phyloP scores from a whole-genome alignment of 2,113 vertebrate genomes.

The Sinocyclocheilus maitianheensis region DNA sequence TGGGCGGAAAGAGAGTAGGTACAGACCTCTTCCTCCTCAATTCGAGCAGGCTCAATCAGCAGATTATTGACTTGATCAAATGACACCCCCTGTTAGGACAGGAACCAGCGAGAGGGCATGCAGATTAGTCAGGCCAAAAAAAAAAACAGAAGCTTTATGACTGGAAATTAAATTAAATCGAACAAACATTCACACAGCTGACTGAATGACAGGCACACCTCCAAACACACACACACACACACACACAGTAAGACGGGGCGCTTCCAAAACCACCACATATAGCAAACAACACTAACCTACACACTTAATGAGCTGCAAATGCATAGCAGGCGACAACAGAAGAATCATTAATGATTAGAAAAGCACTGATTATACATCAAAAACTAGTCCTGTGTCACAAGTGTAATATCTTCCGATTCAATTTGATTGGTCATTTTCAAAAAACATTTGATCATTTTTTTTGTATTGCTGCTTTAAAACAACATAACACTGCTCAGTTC shows the following conservation, averaged over 20 bases:
- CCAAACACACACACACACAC: conserved; percentile 49
- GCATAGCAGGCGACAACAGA: too few species aligned
- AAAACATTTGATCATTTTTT: too few species aligned
- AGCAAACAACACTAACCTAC: background rate
- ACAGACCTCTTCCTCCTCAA: conserved; percentile 99
- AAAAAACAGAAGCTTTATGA: conserved; percentile 52
- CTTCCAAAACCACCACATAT: conserved; percentile 48
- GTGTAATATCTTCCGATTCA: too few species aligned
- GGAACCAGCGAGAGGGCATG: conserved; percentile 96
- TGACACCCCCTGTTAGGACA: conserved; percentile 99
- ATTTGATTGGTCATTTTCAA: too few species aligned
- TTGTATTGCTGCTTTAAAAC: background rate
- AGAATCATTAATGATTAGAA: too few species aligned
- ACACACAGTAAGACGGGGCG: conserved; percentile 26
- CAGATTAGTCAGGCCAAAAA: conserved; percentile 91
- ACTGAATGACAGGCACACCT: conserved; percentile 34
- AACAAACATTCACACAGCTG: conserved; percentile 23
- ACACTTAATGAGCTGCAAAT: background rate
- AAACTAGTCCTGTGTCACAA: too few species aligned
- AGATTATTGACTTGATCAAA: conserved; percentile 99
- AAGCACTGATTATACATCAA: too few species aligned
- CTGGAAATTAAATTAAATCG: conserved; percentile 44
- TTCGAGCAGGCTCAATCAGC: conserved; percentile 99
- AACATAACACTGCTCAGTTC: background rate
- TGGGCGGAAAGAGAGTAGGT: conserved; percentile 80